Conservation (phyloP, 2,888 invertebrate species). For the Magallana nippona region DNA sequence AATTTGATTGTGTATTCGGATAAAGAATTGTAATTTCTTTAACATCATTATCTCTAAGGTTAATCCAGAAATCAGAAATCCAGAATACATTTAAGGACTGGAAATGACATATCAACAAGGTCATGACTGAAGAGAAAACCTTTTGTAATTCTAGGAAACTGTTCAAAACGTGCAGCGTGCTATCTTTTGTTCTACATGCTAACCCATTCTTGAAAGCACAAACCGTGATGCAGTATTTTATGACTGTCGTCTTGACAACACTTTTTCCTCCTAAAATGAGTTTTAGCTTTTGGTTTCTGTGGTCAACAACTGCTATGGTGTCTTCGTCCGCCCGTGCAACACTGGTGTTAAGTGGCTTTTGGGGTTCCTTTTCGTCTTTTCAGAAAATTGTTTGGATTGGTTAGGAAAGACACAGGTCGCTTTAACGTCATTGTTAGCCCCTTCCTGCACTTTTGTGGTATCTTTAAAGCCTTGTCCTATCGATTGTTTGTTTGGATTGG, state of each 20-base stretch:
- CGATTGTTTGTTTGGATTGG: no score
- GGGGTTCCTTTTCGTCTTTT: not conserved
- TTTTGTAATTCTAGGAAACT: not conserved
- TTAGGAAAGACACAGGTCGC: no score
- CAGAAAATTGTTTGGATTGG: not conserved
- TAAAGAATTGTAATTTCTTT: not conserved
- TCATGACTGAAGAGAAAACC: not conserved
- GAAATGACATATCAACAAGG: not conserved
- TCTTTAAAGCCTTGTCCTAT: not conserved
- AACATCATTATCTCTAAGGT: not conserved
- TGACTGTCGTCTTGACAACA: not conserved
- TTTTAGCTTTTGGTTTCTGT: not conserved
- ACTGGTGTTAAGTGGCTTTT: not conserved
- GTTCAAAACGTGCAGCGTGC: not conserved
- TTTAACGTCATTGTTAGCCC: no score
- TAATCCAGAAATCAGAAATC: not conserved
- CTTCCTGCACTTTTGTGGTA: not conserved
- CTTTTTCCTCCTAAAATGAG: not conserved
- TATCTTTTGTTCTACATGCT: not conserved
- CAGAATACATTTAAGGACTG: not conserved
- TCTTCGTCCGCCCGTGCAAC: not conserved
- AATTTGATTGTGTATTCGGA: not conserved
- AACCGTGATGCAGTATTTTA: not conserved
- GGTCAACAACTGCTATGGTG: not conserved
- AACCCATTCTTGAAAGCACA: not conserved